These are phyloP conservation scores for Noturus placidus DNA, from an alignment of 2,113 vertebrate species.

Conservation along the genomic window DNA sequence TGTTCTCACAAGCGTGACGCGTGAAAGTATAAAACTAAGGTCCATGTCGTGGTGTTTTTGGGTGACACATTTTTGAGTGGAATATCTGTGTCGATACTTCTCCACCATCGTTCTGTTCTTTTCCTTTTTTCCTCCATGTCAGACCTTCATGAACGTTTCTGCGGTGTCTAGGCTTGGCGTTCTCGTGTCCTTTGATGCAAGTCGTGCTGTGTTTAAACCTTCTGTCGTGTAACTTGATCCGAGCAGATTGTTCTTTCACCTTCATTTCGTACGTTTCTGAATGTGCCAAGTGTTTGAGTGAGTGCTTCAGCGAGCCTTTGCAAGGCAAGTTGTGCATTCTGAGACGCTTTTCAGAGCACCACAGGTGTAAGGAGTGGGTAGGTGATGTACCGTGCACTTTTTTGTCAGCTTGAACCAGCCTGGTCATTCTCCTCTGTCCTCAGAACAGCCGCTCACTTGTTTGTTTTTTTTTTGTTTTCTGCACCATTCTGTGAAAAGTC, in stretches of 20 bases:
- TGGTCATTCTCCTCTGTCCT: not conserved
- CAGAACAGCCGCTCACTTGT: no score
- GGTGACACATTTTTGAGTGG: not conserved
- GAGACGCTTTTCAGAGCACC: not conserved
- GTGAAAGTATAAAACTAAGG: constrained; percentile 1
- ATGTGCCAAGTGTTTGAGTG: not conserved
- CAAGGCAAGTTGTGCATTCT: not conserved
- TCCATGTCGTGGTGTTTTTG: not conserved
- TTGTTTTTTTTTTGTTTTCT: no score
- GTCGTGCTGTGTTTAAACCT: constrained; percentile 16
- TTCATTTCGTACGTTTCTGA: constrained; percentile 30
- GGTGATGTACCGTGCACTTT: not conserved
- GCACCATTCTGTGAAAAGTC: no score
- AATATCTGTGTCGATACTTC: constrained; percentile 4
- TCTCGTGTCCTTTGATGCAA: constrained; percentile 28
- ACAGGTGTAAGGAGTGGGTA: not conserved
- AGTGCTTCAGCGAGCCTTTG: not conserved
- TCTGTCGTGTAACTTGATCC: constrained; percentile 46
- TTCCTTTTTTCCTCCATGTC: no score
- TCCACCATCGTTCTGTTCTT: not conserved
- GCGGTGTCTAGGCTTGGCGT: constrained; percentile 15
- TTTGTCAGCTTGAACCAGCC: not conserved
- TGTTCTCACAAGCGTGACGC: not conserved
- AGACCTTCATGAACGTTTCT: constrained; percentile 18
- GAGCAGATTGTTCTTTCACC: constrained; percentile 28